phyloP scores from a whole-genome alignment of 2,797 vertebrate species.

The Peromyscus eremicus region DNA sequence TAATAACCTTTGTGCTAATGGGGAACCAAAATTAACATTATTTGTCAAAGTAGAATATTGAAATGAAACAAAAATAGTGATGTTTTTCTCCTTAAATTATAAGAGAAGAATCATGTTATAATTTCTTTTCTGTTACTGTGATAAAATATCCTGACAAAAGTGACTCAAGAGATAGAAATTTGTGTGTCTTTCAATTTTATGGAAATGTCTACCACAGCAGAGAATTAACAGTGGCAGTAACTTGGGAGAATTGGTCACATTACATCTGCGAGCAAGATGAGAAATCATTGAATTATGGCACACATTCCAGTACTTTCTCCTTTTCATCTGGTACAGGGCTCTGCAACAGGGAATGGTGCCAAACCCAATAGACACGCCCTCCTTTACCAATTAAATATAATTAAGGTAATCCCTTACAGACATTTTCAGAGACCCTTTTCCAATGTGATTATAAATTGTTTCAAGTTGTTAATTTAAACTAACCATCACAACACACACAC shows the following conservation, averaged over 20 bases:
- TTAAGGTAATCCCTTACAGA: neutral
- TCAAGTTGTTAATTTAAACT: neutral
- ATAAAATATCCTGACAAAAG: neutral
- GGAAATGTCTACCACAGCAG: no score
- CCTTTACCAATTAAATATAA: neutral
- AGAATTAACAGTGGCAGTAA: neutral
- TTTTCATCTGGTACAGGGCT: neutral
- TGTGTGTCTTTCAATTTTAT: neutral
- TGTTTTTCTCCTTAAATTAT: neutral
- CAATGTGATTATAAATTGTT: neutral
- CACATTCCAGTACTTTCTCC: neutral
- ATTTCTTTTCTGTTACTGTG: neutral
- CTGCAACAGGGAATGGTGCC: neutral
- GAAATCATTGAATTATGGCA: neutral
- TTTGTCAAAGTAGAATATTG: neutral
- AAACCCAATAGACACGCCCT: neutral
- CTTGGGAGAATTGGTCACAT: no score
- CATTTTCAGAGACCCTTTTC: neutral
- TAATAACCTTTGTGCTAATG: neutral
- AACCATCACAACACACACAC: neutral
- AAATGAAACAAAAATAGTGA: neutral
- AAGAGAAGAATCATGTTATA: neutral
- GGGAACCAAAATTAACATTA: neutral
- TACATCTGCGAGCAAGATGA: neutral
- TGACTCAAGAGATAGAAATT: neutral